A percentile compares a stretch with the other conserved stretches of the same genome.
phyloP scores from a whole-genome alignment of 2,888 invertebrate species.

The Rosalia funebris region DNA sequence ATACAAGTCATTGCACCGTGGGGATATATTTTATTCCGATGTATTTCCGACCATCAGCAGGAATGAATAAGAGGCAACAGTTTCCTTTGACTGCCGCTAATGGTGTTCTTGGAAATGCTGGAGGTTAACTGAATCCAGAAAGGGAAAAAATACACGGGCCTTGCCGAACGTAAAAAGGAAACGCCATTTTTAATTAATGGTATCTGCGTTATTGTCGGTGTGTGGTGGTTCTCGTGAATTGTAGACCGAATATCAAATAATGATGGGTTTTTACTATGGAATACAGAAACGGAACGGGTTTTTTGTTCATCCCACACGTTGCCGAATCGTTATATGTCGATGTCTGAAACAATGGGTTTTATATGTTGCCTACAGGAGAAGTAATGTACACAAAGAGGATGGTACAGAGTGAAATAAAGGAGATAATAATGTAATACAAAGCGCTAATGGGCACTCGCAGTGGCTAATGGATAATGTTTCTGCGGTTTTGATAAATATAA shows the following conservation, averaged over 20 bases:
- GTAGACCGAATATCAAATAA: conserved; percentile 10
- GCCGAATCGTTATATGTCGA: background rate
- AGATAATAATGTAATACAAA: background rate
- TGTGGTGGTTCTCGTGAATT: conserved; percentile 17
- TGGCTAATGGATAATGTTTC: background rate
- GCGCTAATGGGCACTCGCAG: background rate
- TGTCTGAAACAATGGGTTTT: background rate
- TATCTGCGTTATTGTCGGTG: conserved; percentile 3
- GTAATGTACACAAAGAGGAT: too few relatives aligned
- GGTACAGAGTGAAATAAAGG: too few relatives aligned
- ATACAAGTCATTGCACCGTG: background rate
- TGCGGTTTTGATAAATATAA: background rate
- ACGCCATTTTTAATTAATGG: conserved; percentile 21
- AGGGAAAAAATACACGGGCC: conserved; percentile 11
- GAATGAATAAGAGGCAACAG: background rate
- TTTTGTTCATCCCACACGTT: background rate
- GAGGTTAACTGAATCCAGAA: conserved; percentile 11
- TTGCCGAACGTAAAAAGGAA: conserved; percentile 21
- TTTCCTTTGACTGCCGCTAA: background rate
- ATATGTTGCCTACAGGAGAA: too few relatives aligned
- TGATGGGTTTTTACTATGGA: background rate
- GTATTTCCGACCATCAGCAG: background rate
- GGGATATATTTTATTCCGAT: background rate
- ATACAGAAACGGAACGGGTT: background rate
- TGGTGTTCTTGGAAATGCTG: conserved; percentile 6